These are phyloP conservation scores for Suillia variegata DNA, from an alignment of 2,888 invertebrate species.

Conservation along the genomic window DNA sequence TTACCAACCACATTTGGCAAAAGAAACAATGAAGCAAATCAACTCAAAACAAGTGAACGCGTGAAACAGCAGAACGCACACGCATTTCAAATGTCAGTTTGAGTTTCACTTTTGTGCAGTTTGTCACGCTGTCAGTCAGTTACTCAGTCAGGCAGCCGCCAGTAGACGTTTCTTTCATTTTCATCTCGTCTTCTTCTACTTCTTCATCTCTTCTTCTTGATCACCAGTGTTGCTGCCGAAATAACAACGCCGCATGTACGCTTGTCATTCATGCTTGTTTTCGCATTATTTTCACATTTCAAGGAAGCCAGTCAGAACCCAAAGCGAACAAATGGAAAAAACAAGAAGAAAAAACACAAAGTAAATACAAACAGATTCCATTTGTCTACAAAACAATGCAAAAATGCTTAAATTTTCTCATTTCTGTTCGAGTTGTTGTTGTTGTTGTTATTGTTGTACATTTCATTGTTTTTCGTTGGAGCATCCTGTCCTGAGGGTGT, in stretches of 20 bases:
- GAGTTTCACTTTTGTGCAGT: background rate
- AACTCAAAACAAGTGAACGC: too few relatives aligned
- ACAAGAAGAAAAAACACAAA: too few relatives aligned
- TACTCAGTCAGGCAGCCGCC: too few relatives aligned
- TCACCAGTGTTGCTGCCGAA: too few relatives aligned
- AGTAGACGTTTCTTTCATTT: background rate
- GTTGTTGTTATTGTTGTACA: too few relatives aligned
- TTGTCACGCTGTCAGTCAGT: slow-evolving; percentile 1
- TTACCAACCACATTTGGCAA: too few relatives aligned
- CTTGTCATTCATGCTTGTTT: background rate
- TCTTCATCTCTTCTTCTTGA: background rate
- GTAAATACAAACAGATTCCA: background rate
- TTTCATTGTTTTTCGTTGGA: background rate
- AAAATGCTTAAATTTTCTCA: background rate
- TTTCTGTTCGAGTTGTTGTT: background rate
- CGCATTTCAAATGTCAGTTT: background rate
- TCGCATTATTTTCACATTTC: background rate
- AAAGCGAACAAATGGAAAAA: too few relatives aligned
- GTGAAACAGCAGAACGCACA: too few relatives aligned
- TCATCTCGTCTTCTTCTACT: background rate
- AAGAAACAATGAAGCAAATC: too few relatives aligned
- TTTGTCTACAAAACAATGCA: background rate
- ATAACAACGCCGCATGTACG: too few relatives aligned
- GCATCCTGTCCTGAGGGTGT: too few relatives aligned
- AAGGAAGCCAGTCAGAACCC: too few relatives aligned